phyloP scores from a whole-genome alignment of 2,113 vertebrate genomes.

The Calidris pugnax region DNA sequence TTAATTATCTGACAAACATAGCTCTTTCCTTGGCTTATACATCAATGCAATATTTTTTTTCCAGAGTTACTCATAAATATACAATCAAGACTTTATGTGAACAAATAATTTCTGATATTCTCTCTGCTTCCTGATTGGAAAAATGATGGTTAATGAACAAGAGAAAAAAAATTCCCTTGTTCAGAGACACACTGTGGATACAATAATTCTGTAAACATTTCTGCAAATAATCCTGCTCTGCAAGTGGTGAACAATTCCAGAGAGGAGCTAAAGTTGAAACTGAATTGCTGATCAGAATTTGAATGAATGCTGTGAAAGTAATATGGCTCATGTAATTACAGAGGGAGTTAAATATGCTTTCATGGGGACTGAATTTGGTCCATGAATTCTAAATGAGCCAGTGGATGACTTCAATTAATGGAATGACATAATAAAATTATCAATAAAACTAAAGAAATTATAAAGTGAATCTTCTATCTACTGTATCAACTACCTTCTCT shows the following conservation, averaged over 20 bases:
- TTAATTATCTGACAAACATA: not conserved
- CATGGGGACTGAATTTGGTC: not conserved
- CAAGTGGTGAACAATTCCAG: not conserved
- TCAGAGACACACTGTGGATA: not conserved
- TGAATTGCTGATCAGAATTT: conserved; percentile 19
- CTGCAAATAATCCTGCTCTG: not conserved
- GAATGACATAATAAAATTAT: conserved; percentile 30
- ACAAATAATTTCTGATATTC: conserved; percentile 2
- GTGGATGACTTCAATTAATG: conserved; percentile 28
- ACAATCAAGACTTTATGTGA: not conserved
- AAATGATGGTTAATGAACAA: not conserved
- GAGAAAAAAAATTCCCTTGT: not conserved
- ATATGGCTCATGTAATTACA: not conserved
- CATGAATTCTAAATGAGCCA: conserved; percentile 48
- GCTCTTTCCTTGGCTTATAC: not conserved
- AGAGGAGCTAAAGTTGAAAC: not conserved
- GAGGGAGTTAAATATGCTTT: not conserved
- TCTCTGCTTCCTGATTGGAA: not conserved
- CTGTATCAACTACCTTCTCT: not conserved
- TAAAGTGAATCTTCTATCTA: not conserved
- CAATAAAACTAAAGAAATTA: conserved; percentile 12
- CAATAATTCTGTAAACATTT: not conserved
- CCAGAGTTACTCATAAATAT: not conserved
- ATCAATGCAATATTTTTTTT: not conserved
- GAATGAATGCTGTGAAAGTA: not conserved